Base-by-base conservation (phyloP, 2,113 vertebrate species). In the Peucedramus taeniatus region DNA sequence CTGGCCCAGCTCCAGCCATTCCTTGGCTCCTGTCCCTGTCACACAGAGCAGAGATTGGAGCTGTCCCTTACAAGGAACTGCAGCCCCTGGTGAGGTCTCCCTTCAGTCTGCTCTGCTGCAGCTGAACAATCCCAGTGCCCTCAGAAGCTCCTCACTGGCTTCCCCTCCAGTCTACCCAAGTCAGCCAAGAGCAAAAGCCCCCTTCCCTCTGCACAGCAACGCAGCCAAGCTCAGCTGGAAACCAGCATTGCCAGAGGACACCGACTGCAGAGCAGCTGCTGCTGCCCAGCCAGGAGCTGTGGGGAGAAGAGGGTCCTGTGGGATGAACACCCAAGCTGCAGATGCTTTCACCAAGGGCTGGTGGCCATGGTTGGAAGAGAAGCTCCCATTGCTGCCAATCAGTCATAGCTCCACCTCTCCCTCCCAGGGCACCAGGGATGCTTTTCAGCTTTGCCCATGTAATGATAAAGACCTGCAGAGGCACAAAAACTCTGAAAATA, bases 21-120 rank as follows among this genome's bases (percentile, higher is more conserved):
- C 66, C 76, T 21, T 57, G 59, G 10, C 0, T 39, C 0, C 53
- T 66, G 33, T 31, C 40, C 16, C 57, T 88, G 76, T 9, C 59
- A 0, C 59, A 0, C 42, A 31, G 42, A 42, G 42, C 85, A 88
- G 50, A 64, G 50, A 7, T 5, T 0, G 0, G 66, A 56, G 42
- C 49, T 79, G 49, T 1, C 56, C 56, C 65, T 35, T 1, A 1
- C 9, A 17, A 49, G 49, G 26, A 56, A 15, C 59, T 57, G 51
- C 27, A 72, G 37, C 15, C 23, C 45, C 33, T 0, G 2, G 7
- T 8, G 76, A 64, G 64, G 9, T 50, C 24, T 64, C 6, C 19
- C 27, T 33, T 44, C 83, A 26, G 10, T 12, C 39, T 57, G 10
- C 40, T 35, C 42, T 57, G 30, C 37, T 59, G 10, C 37, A 69